Evolutionary conservation across 2,797 vertebrate species (phyloP).

Genomic region (Balearica regulorum): DNA sequence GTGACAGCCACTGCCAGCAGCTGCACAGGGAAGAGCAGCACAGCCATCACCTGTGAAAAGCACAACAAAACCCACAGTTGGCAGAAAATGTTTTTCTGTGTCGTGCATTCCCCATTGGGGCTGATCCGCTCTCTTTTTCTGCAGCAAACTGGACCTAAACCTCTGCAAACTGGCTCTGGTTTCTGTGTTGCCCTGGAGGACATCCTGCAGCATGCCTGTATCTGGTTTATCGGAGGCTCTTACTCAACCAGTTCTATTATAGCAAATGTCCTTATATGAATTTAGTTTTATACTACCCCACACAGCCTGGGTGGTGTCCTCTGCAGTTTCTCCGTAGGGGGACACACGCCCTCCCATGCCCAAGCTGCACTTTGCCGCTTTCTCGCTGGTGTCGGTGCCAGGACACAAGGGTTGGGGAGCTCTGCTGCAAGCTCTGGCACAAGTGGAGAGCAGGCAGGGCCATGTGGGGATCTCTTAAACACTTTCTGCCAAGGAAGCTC

Average conservation of each 20-base stretch:
- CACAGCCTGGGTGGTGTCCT: accelerated
- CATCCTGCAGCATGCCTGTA: not conserved
- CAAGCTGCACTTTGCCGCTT: not conserved
- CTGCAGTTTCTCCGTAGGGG: not conserved
- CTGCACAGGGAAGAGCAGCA: conserved; percentile 58
- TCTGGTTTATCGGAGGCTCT: not conserved
- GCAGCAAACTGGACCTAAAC: not conserved
- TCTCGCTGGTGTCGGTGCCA: not conserved
- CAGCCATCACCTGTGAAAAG: conserved; percentile 74
- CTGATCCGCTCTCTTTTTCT: not conserved
- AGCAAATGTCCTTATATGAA: not conserved
- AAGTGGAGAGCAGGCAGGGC: not conserved
- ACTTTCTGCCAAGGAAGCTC: not conserved
- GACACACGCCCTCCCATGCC: not conserved
- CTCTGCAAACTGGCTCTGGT: not conserved
- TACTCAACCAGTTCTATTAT: not conserved
- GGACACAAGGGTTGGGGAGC: not conserved
- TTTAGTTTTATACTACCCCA: not conserved
- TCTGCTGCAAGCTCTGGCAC: not conserved
- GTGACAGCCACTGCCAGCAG: conserved; percentile 72
- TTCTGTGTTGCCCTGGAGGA: not conserved
- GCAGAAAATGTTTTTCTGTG: accelerated
- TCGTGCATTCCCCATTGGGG: accelerated
- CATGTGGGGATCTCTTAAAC: not conserved
- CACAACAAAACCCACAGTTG: not conserved